Evolutionary conservation across 1,140 invertebrate species (phyloP).

Genomic region (Listronotus bonariensis): DNA sequence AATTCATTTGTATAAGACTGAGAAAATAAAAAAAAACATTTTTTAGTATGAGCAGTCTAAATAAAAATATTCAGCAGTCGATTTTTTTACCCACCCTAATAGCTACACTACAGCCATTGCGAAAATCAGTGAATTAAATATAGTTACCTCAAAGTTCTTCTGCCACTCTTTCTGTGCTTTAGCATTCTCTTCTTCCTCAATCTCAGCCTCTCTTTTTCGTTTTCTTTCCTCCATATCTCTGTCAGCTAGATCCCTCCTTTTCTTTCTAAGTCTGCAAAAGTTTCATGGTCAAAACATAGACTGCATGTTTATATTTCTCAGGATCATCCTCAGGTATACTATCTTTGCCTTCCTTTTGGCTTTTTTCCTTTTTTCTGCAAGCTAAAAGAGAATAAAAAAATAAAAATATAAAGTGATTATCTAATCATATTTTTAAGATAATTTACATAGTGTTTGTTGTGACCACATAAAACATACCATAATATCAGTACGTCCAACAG

Average conservation of each 20-base stretch:
- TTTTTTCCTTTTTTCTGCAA: constrained; percentile 63
- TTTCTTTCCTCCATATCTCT: constrained; percentile 94
- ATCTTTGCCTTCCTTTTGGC: constrained; percentile 68
- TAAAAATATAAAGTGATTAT: too few species aligned
- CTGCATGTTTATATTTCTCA: constrained; percentile 88
- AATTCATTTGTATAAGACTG: too few species aligned
- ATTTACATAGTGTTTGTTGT: too few species aligned
- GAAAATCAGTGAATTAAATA: too few species aligned
- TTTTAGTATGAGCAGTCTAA: too few species aligned
- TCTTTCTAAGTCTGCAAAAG: constrained; percentile 93
- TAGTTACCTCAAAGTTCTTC: constrained; percentile 92
- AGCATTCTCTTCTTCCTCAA: constrained; percentile 87
- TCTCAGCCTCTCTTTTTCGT: constrained; percentile 91
- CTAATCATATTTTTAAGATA: too few species aligned
- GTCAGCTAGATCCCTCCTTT: constrained; percentile 81
- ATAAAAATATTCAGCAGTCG: too few species aligned
- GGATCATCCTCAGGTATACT: constrained; percentile 94
- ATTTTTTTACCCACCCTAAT: too few species aligned
- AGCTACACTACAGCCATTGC: too few species aligned
- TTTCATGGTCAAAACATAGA: constrained; percentile 98
- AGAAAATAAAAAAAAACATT: too few species aligned
- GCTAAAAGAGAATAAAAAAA: too few species aligned
- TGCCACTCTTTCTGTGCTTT: constrained; percentile 94
- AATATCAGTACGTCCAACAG: constrained; percentile 89
- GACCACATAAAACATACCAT: constrained; percentile 87